Base-by-base conservation (phyloP, 2,113 vertebrate species). In the Limnothrissa miodon region DNA sequence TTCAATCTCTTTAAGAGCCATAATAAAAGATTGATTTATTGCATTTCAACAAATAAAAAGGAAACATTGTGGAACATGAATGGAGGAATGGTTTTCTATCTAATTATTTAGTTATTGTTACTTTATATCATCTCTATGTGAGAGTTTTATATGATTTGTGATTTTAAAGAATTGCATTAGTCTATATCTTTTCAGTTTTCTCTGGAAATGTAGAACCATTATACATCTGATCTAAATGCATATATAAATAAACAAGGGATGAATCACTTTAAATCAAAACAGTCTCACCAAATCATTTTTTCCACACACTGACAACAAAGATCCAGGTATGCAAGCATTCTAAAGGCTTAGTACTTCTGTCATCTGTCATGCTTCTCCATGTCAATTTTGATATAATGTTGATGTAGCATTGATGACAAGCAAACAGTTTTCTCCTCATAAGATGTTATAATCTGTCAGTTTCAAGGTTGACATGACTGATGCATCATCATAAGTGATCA, bases 381-480 rank as follows among this genome's bases (percentile, higher is more conserved):
- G 59, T 62, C 59, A 62, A 29, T 29, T 74, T 29, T 36, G 33
- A 33, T 74, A 11, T 29, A 15, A 74, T 36, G 66, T 5, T 74
- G 66, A 33, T 36, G 66, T 74, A 74, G 36, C 66, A 25, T 11
- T 74, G 33, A 36, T 74, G 66, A 29, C 66, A 74, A 74, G 33
- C 36, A 74, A 74, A 36, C 15, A 74, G 33, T 36, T 74, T 74
- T 33, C 10, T 74, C 29, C 15, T 36, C 29, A 74, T 29, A 74
- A 39, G 15, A 74, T 29, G 29, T 74, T 13, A 74, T 36, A 13
- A 36, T 74, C 66, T 74, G 29, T 13, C 66, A 74, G 4, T 36
- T 33, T 33, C 66, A 74, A 74, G 66, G 66, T 74, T 74, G 66
- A 74, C 29, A 74, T 33, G 66, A 17, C 66, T 74, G 33, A 15